Evolutionary conservation across 2,797 vertebrate species (phyloP), one percentile per base, ranked within the genome.

Genomic region (Hypotaenidia okinawae): DNA sequence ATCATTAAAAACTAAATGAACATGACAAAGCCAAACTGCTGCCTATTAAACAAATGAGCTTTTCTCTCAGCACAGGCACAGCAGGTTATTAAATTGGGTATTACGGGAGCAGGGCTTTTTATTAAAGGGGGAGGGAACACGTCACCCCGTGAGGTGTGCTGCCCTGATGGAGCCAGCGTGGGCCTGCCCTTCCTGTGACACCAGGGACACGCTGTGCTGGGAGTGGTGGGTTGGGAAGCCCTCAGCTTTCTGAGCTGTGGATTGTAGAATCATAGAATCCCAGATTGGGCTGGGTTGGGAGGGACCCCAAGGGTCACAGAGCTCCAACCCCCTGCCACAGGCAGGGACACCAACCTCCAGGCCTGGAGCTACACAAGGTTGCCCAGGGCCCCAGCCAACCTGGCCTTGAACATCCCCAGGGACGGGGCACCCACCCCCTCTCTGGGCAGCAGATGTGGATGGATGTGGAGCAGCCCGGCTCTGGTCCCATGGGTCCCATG

Each of bases 1-100:
- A 92, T 98, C 98, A 98, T 98, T 98, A 98, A 98, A 98, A 97
- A 97, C 97, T 97, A 98, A 98, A 98, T 97, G 97, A 98, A 98
- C 98, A 98, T 95, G 97, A 98, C 97, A 97, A 97, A 98, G 96
- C 97, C 96, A 95, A 97, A 98, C 97, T 91, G 96, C 96, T 91
- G 97, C 96, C 98, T 98, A 97, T 98, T 98, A 98, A 98, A 98
- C 97, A 98, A 98, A 98, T 98, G 97, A 98, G 97, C 97, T n/a
- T 97, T 96, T 96, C 97, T 96, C 94, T 95, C 84, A 72, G 73
- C 96, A 72, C 95, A 87, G 97, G 97, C 97, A 97, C 97, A 97
- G 97, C 63, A 63, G 97, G 98, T 98, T 97, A 98, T 95, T 97
- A 97, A 97, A 97, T 97, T 95, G 97, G 98, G 97, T 97, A 97